These are phyloP conservation scores for Dasyurus viverrinus DNA, from an alignment of 2,113 vertebrate genomes.

Conservation along the genomic window DNA sequence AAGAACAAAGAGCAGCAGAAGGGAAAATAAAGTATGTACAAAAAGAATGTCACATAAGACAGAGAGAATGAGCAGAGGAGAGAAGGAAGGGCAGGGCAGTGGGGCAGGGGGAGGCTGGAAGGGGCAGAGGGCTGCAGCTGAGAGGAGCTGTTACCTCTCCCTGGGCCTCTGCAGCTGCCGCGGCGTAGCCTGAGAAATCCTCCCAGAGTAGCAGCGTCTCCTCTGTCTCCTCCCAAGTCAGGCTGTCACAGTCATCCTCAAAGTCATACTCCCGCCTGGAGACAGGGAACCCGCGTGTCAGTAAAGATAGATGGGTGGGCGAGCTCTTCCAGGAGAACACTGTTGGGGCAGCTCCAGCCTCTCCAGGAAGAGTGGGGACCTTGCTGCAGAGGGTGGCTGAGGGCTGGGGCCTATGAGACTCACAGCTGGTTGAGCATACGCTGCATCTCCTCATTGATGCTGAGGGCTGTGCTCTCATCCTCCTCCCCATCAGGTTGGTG, in stretches of 20 bases:
- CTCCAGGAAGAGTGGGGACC: background rate
- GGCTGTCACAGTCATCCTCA: conserved; percentile 98
- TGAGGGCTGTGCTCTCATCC: conserved; percentile 87
- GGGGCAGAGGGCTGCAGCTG: background rate
- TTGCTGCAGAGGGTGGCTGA: background rate
- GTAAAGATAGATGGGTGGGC: background rate
- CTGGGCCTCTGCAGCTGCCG: conserved; percentile 90
- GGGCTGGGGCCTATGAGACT: conserved; percentile 75
- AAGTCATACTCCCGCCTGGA: conserved; percentile 95
- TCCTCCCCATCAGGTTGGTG: conserved; percentile 84
- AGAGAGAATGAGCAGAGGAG: background rate
- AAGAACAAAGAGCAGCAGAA: background rate
- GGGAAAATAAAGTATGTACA: background rate
- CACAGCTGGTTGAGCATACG: conserved; percentile 98
- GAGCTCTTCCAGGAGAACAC: background rate
- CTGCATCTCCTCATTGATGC: conserved; percentile 99
- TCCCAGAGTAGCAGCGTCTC: conserved; percentile 98
- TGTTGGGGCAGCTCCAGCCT: conserved; percentile 30
- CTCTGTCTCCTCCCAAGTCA: conserved; percentile 98
- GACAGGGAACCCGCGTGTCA: conserved; percentile 62
- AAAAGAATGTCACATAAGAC: background rate
- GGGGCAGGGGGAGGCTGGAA: background rate
- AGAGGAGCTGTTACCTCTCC: conserved; percentile 88
- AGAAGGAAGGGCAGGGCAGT: conserved; percentile 12
- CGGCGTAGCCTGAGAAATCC: conserved; percentile 95